Percentiles rank a stretch among this genome's conserved stretches.
These are phyloP conservation scores for mouse (Mus musculus) DNA, from an alignment of 2,113 vertebrate species.

Conservation along the genomic window GRCm39 chr3:96544001-96544500, in stretches of 20 bases:
- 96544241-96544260: neutral
- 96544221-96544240: neutral
- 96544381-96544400: neutral
- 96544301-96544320: slow-evolving; percentile 6
- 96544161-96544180: neutral
- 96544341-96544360: neutral
- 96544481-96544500: slow-evolving; percentile 92
- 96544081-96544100: slow-evolving; percentile 93
- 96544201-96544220: neutral
- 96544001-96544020: slow-evolving; percentile 91
- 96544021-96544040: slow-evolving; percentile 89
- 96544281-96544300: neutral
- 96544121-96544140: neutral
- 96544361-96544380: slow-evolving; percentile 3
- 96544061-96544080: slow-evolving; percentile 91
- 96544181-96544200: neutral
- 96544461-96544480: slow-evolving; percentile 93
- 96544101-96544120: slow-evolving; percentile 90
- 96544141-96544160: too few relatives aligned
- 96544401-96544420: slow-evolving; percentile 46
- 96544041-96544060: slow-evolving; percentile 81
- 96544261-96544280: slow-evolving; percentile 37
- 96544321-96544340: neutral
- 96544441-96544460: slow-evolving; percentile 94
- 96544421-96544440: slow-evolving; percentile 7